Base-by-base conservation (phyloP, 2,888 invertebrate genomes). In the Catocala sponsa region DNA sequence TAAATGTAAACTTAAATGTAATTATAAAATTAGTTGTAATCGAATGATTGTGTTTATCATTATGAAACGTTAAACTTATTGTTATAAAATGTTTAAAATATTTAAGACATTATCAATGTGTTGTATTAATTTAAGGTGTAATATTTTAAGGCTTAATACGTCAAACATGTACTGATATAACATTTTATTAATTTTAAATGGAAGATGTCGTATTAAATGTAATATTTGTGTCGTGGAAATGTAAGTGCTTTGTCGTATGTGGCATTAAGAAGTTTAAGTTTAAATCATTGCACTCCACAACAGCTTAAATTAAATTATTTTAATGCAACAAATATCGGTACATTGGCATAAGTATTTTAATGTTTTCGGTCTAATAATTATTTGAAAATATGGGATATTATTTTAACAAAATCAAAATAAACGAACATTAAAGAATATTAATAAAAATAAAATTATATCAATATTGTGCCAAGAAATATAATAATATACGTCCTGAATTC, bases 381-480 rank as follows among this genome's bases (percentile, higher is more conserved):
- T 9, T 15, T 7, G 13, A 44, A 12, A 13, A 25, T 6, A 47
- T 44, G 11, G 2, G 44, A 11, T 15, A 44, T 38, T 25, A 47
- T 53, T 38, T 52, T 32, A 0, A 42, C 5, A 11, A 38, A 35
- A 55, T 9, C 48, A 13, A 54, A 61, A 63, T 50, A 58, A 49
- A 57, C 53, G 65, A 42, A 65, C 55, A 63, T 59, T 44, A 51
- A 58, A 41, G 25, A 6, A 52, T 12, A 11, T 44, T 25, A 38
- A 46, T 33, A 38, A 32, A 43, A 35, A 55, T 35, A 44, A 65
- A 70, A 69, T 59, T 63, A 84, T 85, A 86, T 88, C 83, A 84
- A 80, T 78, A 76, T 74, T 79, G 89, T 89, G 87, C 88, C 88
- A 88, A 85, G 72, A 70, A 76, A 58, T 52, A 47, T 66, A 65